phyloP scores from a whole-genome alignment of 2,113 vertebrate genomes.

The pig (Sus scrofa) region T2T-Sscrofa CM000819.6:117045501-117046000 shows the following conservation, averaged over 20 bases:
- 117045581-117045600: background rate
- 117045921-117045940: background rate
- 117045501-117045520: background rate
- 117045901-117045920: background rate
- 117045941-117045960: background rate
- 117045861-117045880: background rate
- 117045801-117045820: background rate
- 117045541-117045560: background rate
- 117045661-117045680: background rate
- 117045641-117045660: background rate
- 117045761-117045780: background rate
- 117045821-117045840: background rate
- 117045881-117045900: background rate
- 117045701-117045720: background rate
- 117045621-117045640: background rate
- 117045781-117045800: background rate
- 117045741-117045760: background rate
- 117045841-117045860: slow-evolving; percentile 30
- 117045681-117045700: background rate
- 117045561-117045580: background rate
- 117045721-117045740: background rate
- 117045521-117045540: background rate
- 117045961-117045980: background rate
- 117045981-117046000: background rate
- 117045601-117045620: background rate